Evolutionary conservation across 2,113 vertebrate species (phyloP), one percentile per base, ranked within the genome.

Genomic region (Thryonomys swinderianus): DNA sequence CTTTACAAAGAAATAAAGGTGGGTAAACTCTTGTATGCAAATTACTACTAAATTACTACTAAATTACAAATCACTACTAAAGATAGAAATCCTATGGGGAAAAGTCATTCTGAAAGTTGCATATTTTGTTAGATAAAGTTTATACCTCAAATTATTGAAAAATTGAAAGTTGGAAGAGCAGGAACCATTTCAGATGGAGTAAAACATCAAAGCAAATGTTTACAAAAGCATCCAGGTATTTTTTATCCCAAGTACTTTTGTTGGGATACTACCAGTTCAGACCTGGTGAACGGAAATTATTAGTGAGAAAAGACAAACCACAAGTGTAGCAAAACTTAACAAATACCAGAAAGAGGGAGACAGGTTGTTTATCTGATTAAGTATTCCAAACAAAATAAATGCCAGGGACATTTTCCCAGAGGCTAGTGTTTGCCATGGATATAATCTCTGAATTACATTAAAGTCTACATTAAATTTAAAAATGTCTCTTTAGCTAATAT

Each of bases 61-160:
- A n/a, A n/a, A n/a, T n/a, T n/a, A n/a, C n/a, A n/a, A n/a, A n/a
- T n/a, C n/a, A n/a, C n/a, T n/a, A 79, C 18, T 42, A n/a, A 80
- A 48, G 67, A 37, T 57, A 76, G 74, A 87, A 92, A 64, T 34
- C 1, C 10, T 76, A 59, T 86, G n/a, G 80, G 20, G 17, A 76
- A 55, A 32, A 89, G 30, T 78, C 66, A 92, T n/a, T 91, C 86
- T 59, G 3, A 51, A 94, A 37, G 13, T 73, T 91, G 82, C 17
- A 53, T 16, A 18, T 92, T 85, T 91, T 76, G 6, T n/a, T 85
- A 69, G 45, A 45, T 9, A 34, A 12, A 67, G 45, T 88, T 81
- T 88, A 42, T 66, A 66, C 66, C 88, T 92, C 21, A 83, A 86
- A 90, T 86, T 93, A 93, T 23, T 23, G 62, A 93, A 16, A n/a